Percentiles rank a stretch among this genome's conserved stretches.
Conservation (phyloP, 2,797 vertebrate species). For the Tokudaia tokunoshimensis region DNA sequence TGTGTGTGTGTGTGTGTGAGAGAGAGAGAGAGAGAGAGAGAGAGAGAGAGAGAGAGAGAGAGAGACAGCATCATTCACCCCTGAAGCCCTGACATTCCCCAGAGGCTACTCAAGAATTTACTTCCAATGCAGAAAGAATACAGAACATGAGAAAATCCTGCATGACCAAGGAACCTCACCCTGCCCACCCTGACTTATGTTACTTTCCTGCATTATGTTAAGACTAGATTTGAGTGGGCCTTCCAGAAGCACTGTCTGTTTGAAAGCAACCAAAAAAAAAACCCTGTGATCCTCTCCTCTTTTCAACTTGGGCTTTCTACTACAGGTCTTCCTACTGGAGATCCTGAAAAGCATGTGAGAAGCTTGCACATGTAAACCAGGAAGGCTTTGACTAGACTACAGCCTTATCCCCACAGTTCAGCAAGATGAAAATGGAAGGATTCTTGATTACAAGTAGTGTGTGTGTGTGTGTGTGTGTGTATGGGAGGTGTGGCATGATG, state of each 20-base stretch:
- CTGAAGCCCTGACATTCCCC: neutral
- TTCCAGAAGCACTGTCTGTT: conserved; percentile 13
- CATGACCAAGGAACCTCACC: neutral
- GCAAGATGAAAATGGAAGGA: neutral
- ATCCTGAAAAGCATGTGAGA: neutral
- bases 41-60: neutral
- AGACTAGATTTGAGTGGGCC: neutral
- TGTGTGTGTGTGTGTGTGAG: neutral
- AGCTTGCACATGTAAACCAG: neutral
- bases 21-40: neutral
- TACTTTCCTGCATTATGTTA: neutral
- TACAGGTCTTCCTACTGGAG: conserved; percentile 5
- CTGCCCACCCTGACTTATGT: neutral
- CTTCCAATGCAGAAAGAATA: neutral
- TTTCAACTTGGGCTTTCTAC: conserved; percentile 31
- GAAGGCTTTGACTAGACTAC: neutral
- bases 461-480: neutral
- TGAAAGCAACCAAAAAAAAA: conserved; percentile 43
- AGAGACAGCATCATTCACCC: neutral
- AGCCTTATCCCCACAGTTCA: neutral
- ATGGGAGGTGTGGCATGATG: neutral
- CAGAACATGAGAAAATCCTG: neutral
- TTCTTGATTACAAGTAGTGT: neutral
- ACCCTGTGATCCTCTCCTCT: neutral
- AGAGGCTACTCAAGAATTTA: neutral